Conservation (phyloP, 2,797 vertebrate genomes). For the Columba guinea region DNA sequence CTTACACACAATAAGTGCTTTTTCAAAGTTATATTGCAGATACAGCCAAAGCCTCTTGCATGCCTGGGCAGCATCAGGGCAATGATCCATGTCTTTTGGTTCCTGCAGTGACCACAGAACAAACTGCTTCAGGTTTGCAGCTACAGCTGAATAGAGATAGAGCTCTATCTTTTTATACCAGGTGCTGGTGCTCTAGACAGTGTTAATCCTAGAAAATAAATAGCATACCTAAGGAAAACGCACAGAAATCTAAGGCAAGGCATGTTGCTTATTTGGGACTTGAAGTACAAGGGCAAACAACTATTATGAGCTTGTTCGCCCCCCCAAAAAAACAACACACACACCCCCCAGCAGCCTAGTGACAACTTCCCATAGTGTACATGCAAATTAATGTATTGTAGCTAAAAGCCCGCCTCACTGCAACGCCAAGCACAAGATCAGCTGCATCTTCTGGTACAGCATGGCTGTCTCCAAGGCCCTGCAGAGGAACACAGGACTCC, state of each 20-base stretch:
- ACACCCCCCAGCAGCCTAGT: not conserved
- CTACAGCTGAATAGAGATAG: not conserved
- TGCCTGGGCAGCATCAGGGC: not conserved
- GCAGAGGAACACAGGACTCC: not conserved
- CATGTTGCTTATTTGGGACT: not conserved
- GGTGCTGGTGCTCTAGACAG: not conserved
- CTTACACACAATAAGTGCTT: not conserved
- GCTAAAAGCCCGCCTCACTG: not conserved
- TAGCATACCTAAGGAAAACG: not conserved
- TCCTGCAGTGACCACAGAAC: not conserved
- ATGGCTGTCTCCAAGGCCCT: not conserved
- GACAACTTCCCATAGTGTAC: not conserved
- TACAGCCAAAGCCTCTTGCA: not conserved
- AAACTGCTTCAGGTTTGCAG: not conserved
- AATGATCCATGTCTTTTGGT: not conserved
- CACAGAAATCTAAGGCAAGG: not conserved
- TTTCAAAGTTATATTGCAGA: not conserved
- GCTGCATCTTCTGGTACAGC: not conserved
- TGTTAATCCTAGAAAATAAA: not conserved
- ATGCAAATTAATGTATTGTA: rapidly evolving
- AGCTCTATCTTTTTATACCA: not conserved
- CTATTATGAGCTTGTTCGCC: not conserved
- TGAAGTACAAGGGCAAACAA: not conserved
- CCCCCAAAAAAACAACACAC: not conserved
- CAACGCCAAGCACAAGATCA: not conserved